Conservation (phyloP, 1,140 invertebrate species). For the Drosophila nikananu region DNA sequence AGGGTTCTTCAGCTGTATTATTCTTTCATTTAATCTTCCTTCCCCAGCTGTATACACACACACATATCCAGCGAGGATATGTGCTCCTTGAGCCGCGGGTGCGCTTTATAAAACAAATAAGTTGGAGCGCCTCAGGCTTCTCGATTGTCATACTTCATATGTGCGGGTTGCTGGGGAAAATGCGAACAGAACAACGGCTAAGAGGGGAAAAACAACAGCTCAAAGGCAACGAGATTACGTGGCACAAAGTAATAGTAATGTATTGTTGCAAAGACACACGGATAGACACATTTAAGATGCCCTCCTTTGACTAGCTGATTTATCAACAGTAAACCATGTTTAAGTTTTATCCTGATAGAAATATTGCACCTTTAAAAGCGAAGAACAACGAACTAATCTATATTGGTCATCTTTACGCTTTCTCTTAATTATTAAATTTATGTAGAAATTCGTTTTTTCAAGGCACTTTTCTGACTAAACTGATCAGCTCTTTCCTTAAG, state of each 20-base stretch:
- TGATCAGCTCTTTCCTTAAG: background rate
- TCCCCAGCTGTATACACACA: slow-evolving; percentile 47
- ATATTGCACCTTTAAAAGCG: background rate
- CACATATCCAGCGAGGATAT: slow-evolving; percentile 10
- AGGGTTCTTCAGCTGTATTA: slow-evolving; percentile 82
- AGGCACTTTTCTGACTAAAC: background rate
- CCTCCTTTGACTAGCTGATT: slow-evolving; percentile 10
- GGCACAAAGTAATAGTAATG: slow-evolving; percentile 33
- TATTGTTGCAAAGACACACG: background rate
- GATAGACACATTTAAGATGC: slow-evolving; percentile 10
- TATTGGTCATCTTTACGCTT: background rate
- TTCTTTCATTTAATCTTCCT: slow-evolving; percentile 79
- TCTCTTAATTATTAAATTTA: background rate
- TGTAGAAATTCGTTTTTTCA: background rate
- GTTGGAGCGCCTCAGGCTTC: slow-evolving; percentile 65
- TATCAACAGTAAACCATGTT: slow-evolving; percentile 2
- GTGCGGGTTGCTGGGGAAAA: slow-evolving; percentile 53
- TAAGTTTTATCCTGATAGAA: background rate
- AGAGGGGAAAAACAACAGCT: slow-evolving; percentile 18
- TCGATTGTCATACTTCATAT: slow-evolving; percentile 70
- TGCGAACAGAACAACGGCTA: slow-evolving; percentile 18
- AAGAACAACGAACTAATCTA: background rate
- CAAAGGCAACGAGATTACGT: slow-evolving; percentile 41
- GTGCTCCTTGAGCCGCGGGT: slow-evolving; percentile 62
- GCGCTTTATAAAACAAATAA: slow-evolving; percentile 82